Evolutionary conservation across 2,888 invertebrate genomes (phyloP).

Genomic region (Erebia aethiops): DNA sequence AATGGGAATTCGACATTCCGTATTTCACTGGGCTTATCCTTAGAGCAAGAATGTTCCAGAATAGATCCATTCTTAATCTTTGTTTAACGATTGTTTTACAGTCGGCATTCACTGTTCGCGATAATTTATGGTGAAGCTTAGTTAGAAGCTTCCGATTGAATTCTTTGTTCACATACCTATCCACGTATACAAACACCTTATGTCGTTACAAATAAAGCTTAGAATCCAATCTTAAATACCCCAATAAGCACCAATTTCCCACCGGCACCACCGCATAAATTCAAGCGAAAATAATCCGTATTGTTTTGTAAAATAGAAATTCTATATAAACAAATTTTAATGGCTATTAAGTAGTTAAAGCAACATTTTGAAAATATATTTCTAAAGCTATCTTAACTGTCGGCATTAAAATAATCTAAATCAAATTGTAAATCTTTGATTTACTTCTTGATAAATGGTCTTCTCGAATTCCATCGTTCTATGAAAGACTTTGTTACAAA

Average conservation of each 20-base stretch:
- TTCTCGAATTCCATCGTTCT: slow-evolving; percentile 14
- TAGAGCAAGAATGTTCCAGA: slow-evolving; percentile 43
- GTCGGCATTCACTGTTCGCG: slow-evolving; percentile 53
- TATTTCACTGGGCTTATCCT: slow-evolving; percentile 35
- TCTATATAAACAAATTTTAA: slow-evolving; percentile 21
- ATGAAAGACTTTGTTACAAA: slow-evolving; percentile 17
- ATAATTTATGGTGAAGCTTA: slow-evolving; percentile 69
- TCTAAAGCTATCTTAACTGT: slow-evolving; percentile 33
- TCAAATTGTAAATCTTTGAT: slow-evolving; percentile 29
- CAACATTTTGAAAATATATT: slow-evolving; percentile 33
- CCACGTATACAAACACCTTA: slow-evolving; percentile 23
- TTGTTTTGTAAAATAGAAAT: slow-evolving; percentile 29
- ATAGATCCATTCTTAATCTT: slow-evolving; percentile 58
- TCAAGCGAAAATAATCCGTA: slow-evolving; percentile 31
- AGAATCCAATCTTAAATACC: slow-evolving; percentile 16
- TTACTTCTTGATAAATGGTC: slow-evolving; percentile 16
- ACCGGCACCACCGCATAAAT: slow-evolving; percentile 16
- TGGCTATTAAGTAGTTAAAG: not conserved
- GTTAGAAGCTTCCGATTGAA: slow-evolving; percentile 55
- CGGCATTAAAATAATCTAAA: slow-evolving; percentile 29
- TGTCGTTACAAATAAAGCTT: slow-evolving; percentile 23
- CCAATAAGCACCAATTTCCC: slow-evolving; percentile 14
- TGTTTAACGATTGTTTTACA: slow-evolving; percentile 71
- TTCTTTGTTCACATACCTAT: slow-evolving; percentile 32
- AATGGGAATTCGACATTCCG: slow-evolving; percentile 36